phyloP scores from a whole-genome alignment of 2,113 vertebrate genomes.

The Bos javanicus region DNA sequence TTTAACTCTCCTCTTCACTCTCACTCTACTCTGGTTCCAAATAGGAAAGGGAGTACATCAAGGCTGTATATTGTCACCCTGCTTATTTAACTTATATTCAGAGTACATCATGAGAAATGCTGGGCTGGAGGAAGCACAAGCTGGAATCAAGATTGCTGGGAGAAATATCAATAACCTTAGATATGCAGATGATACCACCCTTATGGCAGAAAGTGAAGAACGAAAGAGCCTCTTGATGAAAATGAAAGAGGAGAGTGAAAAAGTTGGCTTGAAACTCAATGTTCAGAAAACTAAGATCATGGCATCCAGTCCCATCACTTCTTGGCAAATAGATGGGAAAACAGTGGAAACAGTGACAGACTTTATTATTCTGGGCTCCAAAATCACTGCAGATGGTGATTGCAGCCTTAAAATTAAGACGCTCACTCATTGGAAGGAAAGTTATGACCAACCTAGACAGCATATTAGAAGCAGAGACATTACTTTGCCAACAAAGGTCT shows the following conservation, averaged over 20 bases:
- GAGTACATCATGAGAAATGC: not conserved
- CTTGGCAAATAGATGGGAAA: too few relatives aligned
- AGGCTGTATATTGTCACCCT: too few relatives aligned
- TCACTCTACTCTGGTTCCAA: not conserved
- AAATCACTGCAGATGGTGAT: not conserved
- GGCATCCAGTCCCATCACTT: too few relatives aligned
- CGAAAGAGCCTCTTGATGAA: too few relatives aligned
- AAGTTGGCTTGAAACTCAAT: too few relatives aligned
- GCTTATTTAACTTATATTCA: not conserved
- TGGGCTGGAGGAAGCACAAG: not conserved
- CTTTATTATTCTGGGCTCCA: not conserved
- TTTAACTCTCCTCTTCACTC: not conserved
- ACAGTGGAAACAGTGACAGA: not conserved
- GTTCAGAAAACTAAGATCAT: too few relatives aligned
- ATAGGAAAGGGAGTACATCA: not conserved
- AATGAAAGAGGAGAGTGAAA: too few relatives aligned
- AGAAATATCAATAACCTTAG: not conserved
- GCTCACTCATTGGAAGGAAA: too few relatives aligned
- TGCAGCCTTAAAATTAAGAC: not conserved
- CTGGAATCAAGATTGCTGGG: not conserved
- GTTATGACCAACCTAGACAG: too few relatives aligned
- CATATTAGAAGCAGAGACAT: too few relatives aligned
- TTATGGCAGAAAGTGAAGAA: too few relatives aligned
- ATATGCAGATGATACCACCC: not conserved
- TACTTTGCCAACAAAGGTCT: too few relatives aligned